These are phyloP conservation scores for Sebastes nivosus DNA, from an alignment of 2,797 vertebrate genomes.

Conservation along the genomic window DNA sequence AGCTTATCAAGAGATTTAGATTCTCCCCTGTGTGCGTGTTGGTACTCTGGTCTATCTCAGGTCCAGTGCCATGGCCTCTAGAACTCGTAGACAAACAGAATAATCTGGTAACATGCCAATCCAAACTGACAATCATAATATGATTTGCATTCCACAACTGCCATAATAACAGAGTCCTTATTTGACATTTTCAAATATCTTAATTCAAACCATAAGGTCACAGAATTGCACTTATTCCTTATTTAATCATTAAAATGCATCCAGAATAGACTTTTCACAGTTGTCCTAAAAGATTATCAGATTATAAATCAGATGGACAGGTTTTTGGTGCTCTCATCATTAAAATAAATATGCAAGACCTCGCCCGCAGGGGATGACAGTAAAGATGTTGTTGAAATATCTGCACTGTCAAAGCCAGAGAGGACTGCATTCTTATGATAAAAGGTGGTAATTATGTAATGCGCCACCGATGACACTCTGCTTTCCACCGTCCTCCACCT, in stretches of 20 bases:
- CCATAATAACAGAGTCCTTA: constrained; percentile 10
- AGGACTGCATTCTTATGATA: background rate
- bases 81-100: constrained; percentile 57
- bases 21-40: constrained; percentile 8
- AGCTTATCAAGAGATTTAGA: constrained; percentile 14
- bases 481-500: background rate
- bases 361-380: background rate
- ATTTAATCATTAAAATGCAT: background rate
- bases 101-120: constrained; percentile 50
- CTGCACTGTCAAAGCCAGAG: background rate
- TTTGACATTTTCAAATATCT: constrained; percentile 26
- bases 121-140: constrained; percentile 42
- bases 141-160: constrained; percentile 47
- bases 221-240: background rate
- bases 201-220: background rate
- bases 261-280: background rate
- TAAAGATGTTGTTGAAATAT: background rate
- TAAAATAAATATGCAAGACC: background rate
- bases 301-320: background rate
- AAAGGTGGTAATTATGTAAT: background rate
- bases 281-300: background rate
- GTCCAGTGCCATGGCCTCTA: constrained; percentile 27
- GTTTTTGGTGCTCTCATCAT: background rate
- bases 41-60: constrained; percentile 46
- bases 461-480: background rate